Conservation (phyloP, 2,797 vertebrate species). For the Falco naumanni region DNA sequence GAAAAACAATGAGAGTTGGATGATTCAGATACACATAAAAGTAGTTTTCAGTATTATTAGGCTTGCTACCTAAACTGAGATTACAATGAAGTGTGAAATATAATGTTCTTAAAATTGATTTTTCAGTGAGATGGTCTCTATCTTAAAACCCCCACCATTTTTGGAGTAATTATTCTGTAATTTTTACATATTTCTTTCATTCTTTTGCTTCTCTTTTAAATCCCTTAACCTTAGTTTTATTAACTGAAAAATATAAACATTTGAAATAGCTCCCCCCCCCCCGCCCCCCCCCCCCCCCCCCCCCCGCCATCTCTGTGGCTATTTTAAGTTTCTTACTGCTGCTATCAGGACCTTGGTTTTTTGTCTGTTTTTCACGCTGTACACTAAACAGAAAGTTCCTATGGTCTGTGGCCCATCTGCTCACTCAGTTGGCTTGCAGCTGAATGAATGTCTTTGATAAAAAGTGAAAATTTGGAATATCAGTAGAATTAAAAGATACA, state of each 20-base stretch:
- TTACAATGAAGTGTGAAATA: constrained; percentile 16
- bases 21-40: constrained; percentile 16
- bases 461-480: not conserved
- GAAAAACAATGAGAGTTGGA: not conserved
- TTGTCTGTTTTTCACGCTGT: not conserved
- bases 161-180: not conserved
- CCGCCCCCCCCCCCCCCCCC: accelerated
- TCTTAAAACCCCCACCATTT: not conserved
- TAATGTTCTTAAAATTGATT: constrained; percentile 45
- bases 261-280: accelerated
- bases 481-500: not conserved
- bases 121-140: not conserved
- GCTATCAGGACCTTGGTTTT: not conserved
- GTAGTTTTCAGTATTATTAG: not conserved
- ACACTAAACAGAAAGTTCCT: not conserved
- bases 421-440: not conserved
- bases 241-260: not conserved
- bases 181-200: not conserved
- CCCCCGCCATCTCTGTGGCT: not conserved
- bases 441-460: not conserved
- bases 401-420: not conserved
- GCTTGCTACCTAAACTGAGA: not conserved
- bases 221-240: not conserved
- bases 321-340: not conserved
- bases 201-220: not conserved